A percentile compares a stretch with the other conserved stretches of the same genome.
Evolutionary conservation across 2,888 invertebrate species (phyloP).

Genomic region (Chironomus tentans): DNA sequence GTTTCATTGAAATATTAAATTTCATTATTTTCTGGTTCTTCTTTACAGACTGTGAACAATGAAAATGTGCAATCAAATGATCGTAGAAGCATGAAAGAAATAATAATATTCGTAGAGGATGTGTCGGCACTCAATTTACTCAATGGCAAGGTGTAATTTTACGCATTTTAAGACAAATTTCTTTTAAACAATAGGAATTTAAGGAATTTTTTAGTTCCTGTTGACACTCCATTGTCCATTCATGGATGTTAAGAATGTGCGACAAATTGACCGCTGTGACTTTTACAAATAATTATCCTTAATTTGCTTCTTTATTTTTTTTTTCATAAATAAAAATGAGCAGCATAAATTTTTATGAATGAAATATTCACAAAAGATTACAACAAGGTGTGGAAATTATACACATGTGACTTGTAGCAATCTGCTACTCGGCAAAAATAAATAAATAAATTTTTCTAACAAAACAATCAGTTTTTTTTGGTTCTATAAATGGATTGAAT

Average conservation of each 20-base stretch:
- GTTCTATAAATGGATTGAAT: background rate
- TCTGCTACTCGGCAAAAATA: background rate
- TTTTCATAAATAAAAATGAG: background rate
- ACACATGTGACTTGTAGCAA: conserved; percentile 10
- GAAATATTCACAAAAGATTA: background rate
- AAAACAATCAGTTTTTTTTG: no score
- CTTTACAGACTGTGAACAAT: background rate
- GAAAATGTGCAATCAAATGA: background rate
- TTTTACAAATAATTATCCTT: conserved; percentile 2
- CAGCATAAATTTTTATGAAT: background rate
- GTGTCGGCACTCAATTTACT: background rate
- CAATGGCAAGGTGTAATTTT: conserved; percentile 21
- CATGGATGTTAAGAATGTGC: background rate
- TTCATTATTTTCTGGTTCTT: conserved; percentile 6
- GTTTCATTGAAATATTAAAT: conserved; percentile 15
- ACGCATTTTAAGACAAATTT: conserved; percentile 24
- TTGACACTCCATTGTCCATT: background rate
- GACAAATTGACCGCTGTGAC: conserved; percentile 25
- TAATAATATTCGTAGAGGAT: background rate
- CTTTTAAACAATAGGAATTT: background rate
- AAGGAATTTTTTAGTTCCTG: conserved; percentile 8
- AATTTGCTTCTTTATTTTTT: background rate
- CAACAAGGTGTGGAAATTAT: conserved; percentile 26
- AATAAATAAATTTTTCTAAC: background rate
- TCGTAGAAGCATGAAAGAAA: conserved; percentile 11